phyloP scores from a whole-genome alignment of 2,888 invertebrate species.

The Thereva unica region DNA sequence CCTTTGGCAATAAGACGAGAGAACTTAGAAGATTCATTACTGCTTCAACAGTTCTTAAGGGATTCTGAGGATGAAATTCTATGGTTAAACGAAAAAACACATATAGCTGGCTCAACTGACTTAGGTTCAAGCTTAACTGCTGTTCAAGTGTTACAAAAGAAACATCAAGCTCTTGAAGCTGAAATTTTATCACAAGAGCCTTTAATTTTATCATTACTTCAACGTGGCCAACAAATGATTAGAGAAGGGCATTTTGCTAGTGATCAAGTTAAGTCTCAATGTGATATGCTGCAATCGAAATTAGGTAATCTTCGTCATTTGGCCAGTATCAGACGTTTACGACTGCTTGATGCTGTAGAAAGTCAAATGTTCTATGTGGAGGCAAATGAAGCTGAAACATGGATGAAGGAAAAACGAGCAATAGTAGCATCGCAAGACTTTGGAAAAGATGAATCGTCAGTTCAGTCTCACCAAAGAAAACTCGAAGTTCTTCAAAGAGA shows the following conservation, averaged over 20 bases:
- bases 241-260: slow-evolving; percentile 85
- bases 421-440: slow-evolving; percentile 75
- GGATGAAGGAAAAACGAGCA: slow-evolving; percentile 85
- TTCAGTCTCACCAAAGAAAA: slow-evolving; percentile 79
- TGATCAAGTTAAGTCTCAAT: slow-evolving; percentile 65
- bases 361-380: slow-evolving; percentile 89
- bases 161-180: slow-evolving; percentile 88
- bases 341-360: slow-evolving; percentile 80
- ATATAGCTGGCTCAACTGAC: slow-evolving; percentile 71
- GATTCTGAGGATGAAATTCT: slow-evolving; percentile 92
- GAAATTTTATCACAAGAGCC: slow-evolving; percentile 87
- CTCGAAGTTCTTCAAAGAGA: slow-evolving; percentile 83
- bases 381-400: slow-evolving; percentile 87
- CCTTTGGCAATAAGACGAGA: slow-evolving; percentile 90
- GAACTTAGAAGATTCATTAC: slow-evolving; percentile 86
- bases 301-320: slow-evolving; percentile 72
- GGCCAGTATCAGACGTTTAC: slow-evolving; percentile 70
- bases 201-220: slow-evolving; percentile 72
- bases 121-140: slow-evolving; percentile 69
- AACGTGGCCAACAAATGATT: slow-evolving; percentile 77
- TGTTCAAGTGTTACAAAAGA: slow-evolving; percentile 89
- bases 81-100: slow-evolving; percentile 84
- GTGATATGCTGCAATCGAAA: slow-evolving; percentile 66
- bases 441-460: slow-evolving; percentile 92
- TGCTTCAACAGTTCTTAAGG: slow-evolving; percentile 85